Evolutionary conservation across 37 sponge, comb jelly and placozoan genomes (phyloP).

Genomic region (Geodia barretti): DNA sequence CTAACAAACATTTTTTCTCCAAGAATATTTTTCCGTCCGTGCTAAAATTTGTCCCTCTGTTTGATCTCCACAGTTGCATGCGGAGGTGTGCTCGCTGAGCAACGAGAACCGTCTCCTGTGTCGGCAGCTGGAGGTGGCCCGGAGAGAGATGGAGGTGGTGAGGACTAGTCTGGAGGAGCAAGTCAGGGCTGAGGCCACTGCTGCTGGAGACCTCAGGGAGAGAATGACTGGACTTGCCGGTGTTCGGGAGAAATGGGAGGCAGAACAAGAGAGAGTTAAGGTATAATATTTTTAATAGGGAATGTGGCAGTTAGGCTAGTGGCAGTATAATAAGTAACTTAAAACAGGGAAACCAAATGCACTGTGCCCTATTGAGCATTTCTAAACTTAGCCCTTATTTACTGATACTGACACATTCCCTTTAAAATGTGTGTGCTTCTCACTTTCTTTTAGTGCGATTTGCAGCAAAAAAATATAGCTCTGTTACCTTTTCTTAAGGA

Average conservation of each 20-base stretch:
- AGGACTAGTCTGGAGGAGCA: conserved; percentile 21
- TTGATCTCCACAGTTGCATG: neutral
- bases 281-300: neutral
- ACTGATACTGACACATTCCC: too few species aligned
- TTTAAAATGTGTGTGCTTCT: too few species aligned
- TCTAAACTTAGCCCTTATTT: too few species aligned
- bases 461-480: too few species aligned
- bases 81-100: conserved; percentile 4
- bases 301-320: too few species aligned
- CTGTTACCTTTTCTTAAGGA: too few species aligned
- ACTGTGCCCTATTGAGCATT: too few species aligned
- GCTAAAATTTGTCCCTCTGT: neutral
- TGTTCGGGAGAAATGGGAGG: conserved; percentile 22
- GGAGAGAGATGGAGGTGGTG: neutral
- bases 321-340: too few species aligned
- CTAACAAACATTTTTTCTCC: too few species aligned
- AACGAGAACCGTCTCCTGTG: neutral
- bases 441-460: too few species aligned
- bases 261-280: conserved; percentile 20
- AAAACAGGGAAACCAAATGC: too few species aligned
- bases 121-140: neutral
- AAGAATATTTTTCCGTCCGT: neutral
- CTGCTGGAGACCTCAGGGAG: neutral
- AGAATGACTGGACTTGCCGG: conserved; percentile 5
- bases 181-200: neutral